Evolutionary conservation across 2,797 vertebrate species (phyloP), one percentile per base, ranked within the genome.

Genomic region (Corythornis leucogaster): DNA sequence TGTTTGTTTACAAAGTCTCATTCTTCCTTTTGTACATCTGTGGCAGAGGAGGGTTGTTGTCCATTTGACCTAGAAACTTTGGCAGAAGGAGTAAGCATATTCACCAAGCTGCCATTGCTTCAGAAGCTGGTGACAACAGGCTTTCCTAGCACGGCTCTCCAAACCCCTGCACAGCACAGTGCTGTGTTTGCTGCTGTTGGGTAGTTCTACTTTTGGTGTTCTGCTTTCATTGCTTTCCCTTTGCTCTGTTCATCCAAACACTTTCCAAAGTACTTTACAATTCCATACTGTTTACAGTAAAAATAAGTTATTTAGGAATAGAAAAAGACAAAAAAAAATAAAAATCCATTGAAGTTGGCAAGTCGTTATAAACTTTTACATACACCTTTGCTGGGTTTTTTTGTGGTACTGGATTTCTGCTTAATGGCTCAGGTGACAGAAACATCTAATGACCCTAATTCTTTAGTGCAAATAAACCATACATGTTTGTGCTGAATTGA

Each of bases 51-150:
- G 40, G 95, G 91, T 94, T 93, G 87, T 91, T 97, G 97, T 97
- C 98, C 97, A 30, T 98, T 97, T 95, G 96, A 98, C 97, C 97
- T 98, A 97, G 97, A 98, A 97, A 93, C 98, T 98, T 98, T 97
- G 97, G 98, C 96, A 98, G 95, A 98, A 97, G 98, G 97, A 97
- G 97, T 93, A 98, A 97, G 98, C 95, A 97, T 91, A 95, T 97
- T 98, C 97, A 97, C 96, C 96, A 97, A 50, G 95, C 7, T 94
- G 97, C 95, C 89, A 86, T 90, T 92, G 85, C 94, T 92, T 89
- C 89, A 93, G 73, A 82, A 95, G 92, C 90, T 96, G 90, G 76
- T 91, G 94, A 89, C 84, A 96, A 79, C 18, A 87, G 94, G 90
- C 80, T 96, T 87, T 95, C 61, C 26, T 80, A 91, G 62, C 71